Evolutionary conservation across 2,113 vertebrate genomes (phyloP).

Genomic region (Bubo scandiacus): DNA sequence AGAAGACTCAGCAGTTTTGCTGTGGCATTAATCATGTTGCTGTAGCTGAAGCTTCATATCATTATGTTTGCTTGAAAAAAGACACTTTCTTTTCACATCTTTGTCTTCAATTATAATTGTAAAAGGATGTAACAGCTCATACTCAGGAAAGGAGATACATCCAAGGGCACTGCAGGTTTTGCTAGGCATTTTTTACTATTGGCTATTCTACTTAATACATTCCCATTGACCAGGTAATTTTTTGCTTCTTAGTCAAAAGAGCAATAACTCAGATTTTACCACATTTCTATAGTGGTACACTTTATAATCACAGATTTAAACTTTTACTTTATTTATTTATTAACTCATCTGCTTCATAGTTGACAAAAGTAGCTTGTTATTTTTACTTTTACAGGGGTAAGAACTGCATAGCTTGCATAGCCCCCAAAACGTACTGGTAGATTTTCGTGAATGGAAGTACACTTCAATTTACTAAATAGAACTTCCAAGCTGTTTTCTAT

Average conservation of each 20-base stretch:
- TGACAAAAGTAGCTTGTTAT: neutral
- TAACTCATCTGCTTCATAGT: neutral
- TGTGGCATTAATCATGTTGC: neutral
- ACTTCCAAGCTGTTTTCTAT: neutral
- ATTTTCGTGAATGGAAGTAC: neutral
- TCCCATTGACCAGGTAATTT: neutral
- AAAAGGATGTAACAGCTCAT: neutral
- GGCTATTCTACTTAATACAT: neutral
- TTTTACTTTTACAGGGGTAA: neutral
- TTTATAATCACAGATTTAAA: neutral
- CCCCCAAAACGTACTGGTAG: rapidly evolving
- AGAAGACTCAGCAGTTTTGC: neutral
- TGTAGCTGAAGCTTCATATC: neutral
- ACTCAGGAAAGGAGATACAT: neutral
- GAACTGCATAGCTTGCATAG: neutral
- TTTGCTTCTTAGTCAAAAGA: neutral
- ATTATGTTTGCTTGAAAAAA: neutral
- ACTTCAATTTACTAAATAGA: neutral
- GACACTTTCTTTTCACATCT: rapidly evolving
- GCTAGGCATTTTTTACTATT: neutral
- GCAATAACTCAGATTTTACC: neutral
- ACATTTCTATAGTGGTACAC: neutral
- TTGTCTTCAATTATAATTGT: neutral
- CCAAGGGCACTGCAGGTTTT: neutral
- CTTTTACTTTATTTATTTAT: neutral